Percentiles rank a stretch among this genome's conserved stretches.
Conservation (phyloP, 35 echinoderm and acorn worm genomes). For the Strongylocentrotus purpuratus region DNA sequence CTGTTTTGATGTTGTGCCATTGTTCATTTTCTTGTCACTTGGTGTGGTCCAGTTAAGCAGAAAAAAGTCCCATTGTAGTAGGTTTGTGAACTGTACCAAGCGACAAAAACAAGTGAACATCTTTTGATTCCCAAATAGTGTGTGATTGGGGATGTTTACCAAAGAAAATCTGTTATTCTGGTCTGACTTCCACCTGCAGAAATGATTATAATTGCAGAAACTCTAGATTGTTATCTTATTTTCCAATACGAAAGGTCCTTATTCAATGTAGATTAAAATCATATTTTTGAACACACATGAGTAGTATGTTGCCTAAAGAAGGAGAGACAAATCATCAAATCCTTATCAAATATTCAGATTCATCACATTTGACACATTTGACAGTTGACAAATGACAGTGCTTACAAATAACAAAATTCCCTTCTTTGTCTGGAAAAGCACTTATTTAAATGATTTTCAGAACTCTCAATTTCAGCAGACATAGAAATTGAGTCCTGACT, state of each 20-base stretch:
- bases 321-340: too few species aligned
- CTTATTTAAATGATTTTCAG: too few species aligned
- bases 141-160: neutral
- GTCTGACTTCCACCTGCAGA: neutral
- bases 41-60: neutral
- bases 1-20: slow-evolving; percentile 1
- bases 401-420: too few species aligned
- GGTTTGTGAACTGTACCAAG: neutral
- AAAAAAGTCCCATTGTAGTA: neutral
- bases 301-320: too few species aligned
- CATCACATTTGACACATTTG: too few species aligned
- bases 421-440: too few species aligned
- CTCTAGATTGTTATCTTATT: neutral
- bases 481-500: too few species aligned
- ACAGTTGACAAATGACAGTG: too few species aligned
- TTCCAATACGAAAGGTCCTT: too few species aligned
- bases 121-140: neutral
- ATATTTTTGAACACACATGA: too few species aligned
- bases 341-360: too few species aligned
- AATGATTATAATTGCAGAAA: neutral
- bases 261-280: too few species aligned
- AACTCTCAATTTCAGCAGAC: neutral
- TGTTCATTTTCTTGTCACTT: slow-evolving; percentile 3
- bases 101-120: neutral
- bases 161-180: neutral